Evolutionary conservation across 2,888 invertebrate genomes (phyloP).

Genomic region (Caenorhabditis japonica): DNA sequence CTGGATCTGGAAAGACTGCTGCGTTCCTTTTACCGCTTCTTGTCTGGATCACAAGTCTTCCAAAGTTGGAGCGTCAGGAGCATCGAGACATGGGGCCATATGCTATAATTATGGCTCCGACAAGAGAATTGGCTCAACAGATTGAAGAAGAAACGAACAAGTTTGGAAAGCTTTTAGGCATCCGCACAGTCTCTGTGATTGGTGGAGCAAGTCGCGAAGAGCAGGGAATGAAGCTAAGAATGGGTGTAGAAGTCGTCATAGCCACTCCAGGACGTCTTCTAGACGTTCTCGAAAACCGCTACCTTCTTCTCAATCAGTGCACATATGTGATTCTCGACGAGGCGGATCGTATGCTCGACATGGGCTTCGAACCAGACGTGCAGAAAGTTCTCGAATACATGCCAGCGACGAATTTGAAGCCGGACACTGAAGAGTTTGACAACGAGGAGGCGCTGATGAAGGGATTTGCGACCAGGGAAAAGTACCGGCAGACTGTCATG

Average conservation of each 20-base stretch:
- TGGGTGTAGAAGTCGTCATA: slow-evolving; percentile 97
- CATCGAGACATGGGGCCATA: slow-evolving; percentile 85
- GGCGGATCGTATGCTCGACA: slow-evolving; percentile 99
- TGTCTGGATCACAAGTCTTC: slow-evolving; percentile 94
- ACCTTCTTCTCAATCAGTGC: slow-evolving; percentile 94
- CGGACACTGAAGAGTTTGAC: slow-evolving; percentile 97
- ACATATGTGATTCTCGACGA: slow-evolving; percentile 90
- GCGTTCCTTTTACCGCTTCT: slow-evolving; percentile 97
- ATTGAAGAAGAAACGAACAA: slow-evolving; percentile 99
- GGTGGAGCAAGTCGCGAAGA: slow-evolving; percentile 94
- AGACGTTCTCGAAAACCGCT: slow-evolving; percentile 97
- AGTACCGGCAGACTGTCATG: slow-evolving; percentile 99
- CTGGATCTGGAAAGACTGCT: slow-evolving; percentile 97
- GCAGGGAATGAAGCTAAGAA: slow-evolving; percentile 85
- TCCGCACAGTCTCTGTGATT: slow-evolving; percentile 93
- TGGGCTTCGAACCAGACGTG: slow-evolving; percentile 97
- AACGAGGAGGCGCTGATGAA: slow-evolving; percentile 90
- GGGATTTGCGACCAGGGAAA: slow-evolving; percentile 95
- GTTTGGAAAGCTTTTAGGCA: slow-evolving; percentile 92
- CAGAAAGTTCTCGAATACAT: slow-evolving; percentile 96
- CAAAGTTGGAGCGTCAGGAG: slow-evolving; percentile 86
- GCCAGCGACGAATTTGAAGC: slow-evolving; percentile 97
- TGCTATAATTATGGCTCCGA: slow-evolving; percentile 97
- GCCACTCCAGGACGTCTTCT: slow-evolving; percentile 99
- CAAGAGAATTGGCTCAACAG: slow-evolving; percentile 81